These are phyloP conservation scores for Dendrocopos noguchii DNA, from an alignment of 2,113 vertebrate genomes.

Conservation along the genomic window DNA sequence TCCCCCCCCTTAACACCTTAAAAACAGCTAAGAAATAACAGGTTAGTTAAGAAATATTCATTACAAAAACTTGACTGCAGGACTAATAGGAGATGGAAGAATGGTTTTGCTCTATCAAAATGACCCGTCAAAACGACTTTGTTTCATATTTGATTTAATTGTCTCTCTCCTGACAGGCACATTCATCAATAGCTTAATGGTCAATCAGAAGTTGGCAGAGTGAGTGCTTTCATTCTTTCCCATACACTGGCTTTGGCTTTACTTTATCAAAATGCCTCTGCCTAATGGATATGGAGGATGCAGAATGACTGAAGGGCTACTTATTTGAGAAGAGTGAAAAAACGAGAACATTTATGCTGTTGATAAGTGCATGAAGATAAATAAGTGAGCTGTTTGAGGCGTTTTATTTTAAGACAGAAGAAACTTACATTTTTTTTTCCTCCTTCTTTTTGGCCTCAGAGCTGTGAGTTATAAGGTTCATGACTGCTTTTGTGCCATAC, in stretches of 20 bases:
- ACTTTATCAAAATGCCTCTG: conserved; percentile 97
- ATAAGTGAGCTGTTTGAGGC: conserved; percentile 71
- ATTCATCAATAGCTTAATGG: conserved; percentile 99
- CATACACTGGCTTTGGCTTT: conserved; percentile 89
- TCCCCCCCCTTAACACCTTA: conserved; percentile 46
- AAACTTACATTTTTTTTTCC: conserved; percentile 72
- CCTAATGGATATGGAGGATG: conserved; percentile 89
- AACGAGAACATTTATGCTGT: conserved; percentile 80
- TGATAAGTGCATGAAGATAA: conserved; percentile 82
- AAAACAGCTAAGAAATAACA: conserved; percentile 70
- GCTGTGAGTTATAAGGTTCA: conserved; percentile 90
- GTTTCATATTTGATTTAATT: conserved; percentile 99
- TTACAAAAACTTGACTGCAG: conserved; percentile 88
- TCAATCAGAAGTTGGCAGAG: conserved; percentile 98
- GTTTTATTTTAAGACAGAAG: conserved; percentile 71
- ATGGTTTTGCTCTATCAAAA: conserved; percentile 95
- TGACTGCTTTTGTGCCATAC: conserved; percentile 86
- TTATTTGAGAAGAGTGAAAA: conserved; percentile 84
- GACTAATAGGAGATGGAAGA: conserved; percentile 91
- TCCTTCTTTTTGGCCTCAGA: conserved; percentile 74
- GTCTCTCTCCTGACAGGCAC: conserved; percentile 99
- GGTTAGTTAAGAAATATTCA: conserved; percentile 82
- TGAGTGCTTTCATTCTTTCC: conserved; percentile 96
- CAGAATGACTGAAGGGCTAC: conserved; percentile 84
- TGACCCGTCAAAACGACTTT: conserved; percentile 97